Evolutionary conservation across 2,113 vertebrate genomes (phyloP), one percentile per base, ranked within the genome.

Genomic region (Protomyctophum bolini): DNA sequence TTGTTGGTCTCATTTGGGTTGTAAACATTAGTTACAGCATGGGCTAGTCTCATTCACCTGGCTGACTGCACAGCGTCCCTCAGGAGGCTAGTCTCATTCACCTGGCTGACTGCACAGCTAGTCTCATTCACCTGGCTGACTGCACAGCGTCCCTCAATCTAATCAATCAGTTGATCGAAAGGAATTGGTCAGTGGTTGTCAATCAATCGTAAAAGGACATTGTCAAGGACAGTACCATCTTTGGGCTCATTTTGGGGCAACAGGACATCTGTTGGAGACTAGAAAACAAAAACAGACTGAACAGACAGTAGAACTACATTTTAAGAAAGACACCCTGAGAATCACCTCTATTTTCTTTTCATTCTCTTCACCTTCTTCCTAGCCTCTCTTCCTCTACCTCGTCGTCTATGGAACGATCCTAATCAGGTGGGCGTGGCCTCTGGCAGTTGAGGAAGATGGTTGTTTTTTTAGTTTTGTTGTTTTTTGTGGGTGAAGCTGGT

Each of bases 1-100:
- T 92, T 92, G 88, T 92, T 93, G 92, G 92, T 94, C 92, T 93
- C 89, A 72, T 91, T 91, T 89, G 88, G 82, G 88, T 93, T 93
- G 91, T 93, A 93, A 93, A 94, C 91, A 93, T 91, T 86, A 83
- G 82, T 87, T 87, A 90, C 87, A 88, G 90, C 79, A 85, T 85
- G 70, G 64, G 75, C 89, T 83, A 86, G 89, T 41, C 33, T 41
- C 33, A 41, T 81, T 76, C 70, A 76, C 66, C 55, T 58, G 70
- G 81, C 33, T 41, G 33, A 41, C 72, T 80, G 75, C 75, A 76
- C 76, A 76, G 79, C 75, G 70, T 79, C 83, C 75, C 73, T 69
- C 21, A 28, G 28, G 57, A n/a, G 64, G 75, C 89, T 83, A 86
- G 89, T 41, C 33, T 41, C 33, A 41, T 81, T 76, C 70, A 76